Base-by-base conservation (phyloP, 2,888 invertebrate genomes). In the Tricholauxania praeusta region DNA sequence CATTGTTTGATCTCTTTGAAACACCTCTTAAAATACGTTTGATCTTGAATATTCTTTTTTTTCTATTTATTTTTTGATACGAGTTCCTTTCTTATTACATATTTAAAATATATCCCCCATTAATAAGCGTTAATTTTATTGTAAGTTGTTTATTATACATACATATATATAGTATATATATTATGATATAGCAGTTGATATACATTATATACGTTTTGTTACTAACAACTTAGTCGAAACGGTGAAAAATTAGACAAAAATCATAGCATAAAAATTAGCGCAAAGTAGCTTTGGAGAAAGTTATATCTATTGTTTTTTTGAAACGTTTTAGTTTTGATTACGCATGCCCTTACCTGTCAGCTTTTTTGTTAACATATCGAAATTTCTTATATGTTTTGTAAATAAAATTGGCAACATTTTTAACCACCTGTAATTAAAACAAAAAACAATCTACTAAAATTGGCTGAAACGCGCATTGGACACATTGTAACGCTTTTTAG, bases 361-460 rank as follows among this genome's bases (percentile, higher is more conserved):
- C 47, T 67, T 32, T 17, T 53, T 17, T 67, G 66, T 55, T 32
- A n/a, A 51, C 8, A 15, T 28, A 15, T 5, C 10, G 15, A 49
- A 51, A 66, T 47, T n/a, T 32, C 14, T 52, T 53, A 17, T 55
- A 39, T 66, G 12, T 66, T 66, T 53, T 66, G 55, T 66, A 55
- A 10, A 52, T 47, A 39, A 49, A 57, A 70, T 70, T 70, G 70
- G 70, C 55, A 49, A 70, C 70, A 63, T 47, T 64, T 47, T 39
- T 19, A 47, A n/a, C 14, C 15, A 39, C 17, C 39, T 47, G 48
- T 51, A 51, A 69, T 28, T 49, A 19, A 17, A 19, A 63, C 14
- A 39, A 28, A n/a, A 48, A 55, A 17, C 12, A 12, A 17, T 19
- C n/a, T n/a, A n/a, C 17, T 17, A 14, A 63, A 15, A 5, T 12